phyloP scores from a whole-genome alignment of 2,888 invertebrate genomes.

The Diachrysia chrysitis region DNA sequence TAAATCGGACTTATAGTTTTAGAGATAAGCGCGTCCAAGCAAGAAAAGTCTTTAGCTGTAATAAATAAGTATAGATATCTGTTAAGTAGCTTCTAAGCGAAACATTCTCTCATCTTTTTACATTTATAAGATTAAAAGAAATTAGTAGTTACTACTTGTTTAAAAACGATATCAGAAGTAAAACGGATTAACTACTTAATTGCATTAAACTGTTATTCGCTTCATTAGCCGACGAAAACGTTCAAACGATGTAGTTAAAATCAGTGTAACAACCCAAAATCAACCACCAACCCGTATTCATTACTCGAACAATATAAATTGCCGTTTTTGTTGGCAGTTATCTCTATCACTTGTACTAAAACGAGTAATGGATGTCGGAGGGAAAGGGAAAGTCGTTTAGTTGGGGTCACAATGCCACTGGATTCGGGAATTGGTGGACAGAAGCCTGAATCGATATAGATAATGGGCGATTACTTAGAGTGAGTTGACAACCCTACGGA shows the following conservation, averaged over 20 bases:
- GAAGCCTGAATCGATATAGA: slow-evolving; percentile 76
- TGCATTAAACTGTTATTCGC: slow-evolving; percentile 45
- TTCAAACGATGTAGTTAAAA: slow-evolving; percentile 64
- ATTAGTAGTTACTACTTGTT: too few species aligned
- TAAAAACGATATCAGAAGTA: slow-evolving; percentile 23
- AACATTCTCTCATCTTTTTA: neutral
- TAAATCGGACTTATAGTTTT: too few species aligned
- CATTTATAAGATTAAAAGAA: neutral
- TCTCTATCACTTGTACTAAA: neutral
- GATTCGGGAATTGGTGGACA: slow-evolving; percentile 67
- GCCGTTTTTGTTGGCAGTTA: neutral
- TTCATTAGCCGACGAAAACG: slow-evolving; percentile 61
- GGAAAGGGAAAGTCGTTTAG: slow-evolving; percentile 1
- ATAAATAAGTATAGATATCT: too few species aligned
- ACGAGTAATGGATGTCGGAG: slow-evolving; percentile 38
- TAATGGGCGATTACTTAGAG: slow-evolving; percentile 81
- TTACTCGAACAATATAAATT: slow-evolving; percentile 25
- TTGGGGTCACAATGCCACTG: slow-evolving; percentile 23
- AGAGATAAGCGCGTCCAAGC: too few species aligned
- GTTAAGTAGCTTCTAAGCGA: too few species aligned
- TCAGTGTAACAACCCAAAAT: slow-evolving; percentile 40
- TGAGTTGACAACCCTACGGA: slow-evolving; percentile 77
- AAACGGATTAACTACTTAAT: slow-evolving; percentile 56
- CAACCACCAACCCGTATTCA: neutral
- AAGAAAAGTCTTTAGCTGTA: too few species aligned